Base-by-base conservation (phyloP, 2,113 vertebrate species). In the Hippocampus mohnikei region DNA sequence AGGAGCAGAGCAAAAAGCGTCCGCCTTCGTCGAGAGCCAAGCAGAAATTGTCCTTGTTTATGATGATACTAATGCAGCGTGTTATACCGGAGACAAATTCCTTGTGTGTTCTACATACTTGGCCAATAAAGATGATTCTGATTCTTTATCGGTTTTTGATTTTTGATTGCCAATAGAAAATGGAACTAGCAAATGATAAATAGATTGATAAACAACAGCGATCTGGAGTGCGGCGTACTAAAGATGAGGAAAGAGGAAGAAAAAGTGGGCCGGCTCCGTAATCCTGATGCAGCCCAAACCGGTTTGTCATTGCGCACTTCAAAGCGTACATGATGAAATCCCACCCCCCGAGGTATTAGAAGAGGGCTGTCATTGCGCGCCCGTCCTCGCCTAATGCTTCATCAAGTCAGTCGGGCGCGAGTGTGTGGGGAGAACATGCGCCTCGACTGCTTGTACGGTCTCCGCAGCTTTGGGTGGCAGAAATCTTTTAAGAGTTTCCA, bases 251-350 rank as follows among this genome's bases (percentile, higher is more conserved):
- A 67, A 62, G 68, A 76, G 75, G 25, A 27, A 29, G 56, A 16
- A 29, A 21, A 66, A 69, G 72, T 69, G 69, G 74, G 81, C 69
- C 63, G 2, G 18, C 74, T 85, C 78, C 46, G 67, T 18, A 82
- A 86, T 84, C 81, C 81, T 69, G 82, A 84, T 81, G 86, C 84
- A 72, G 84, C 85, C 74, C 73, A 82, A 84, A 81, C 83, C 87
- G 85, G 82, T 86, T 84, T 88, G 87, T 88, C 85, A 87, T 89
- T 83, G 85, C 72, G 60, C 87, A 91, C 89, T 92, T 91, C 88
- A 92, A 92, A 92, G 90, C 85, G 76, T 84, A 86, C 83, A 78
- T 87, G 89, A 88, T 82, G 85, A 90, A 91, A 89, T 44, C 42
- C 53, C n/a, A 1, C 52, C 3, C 55, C 85, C 86, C 64, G 66